Evolutionary conservation across 2,113 vertebrate genomes (phyloP), one percentile per base, ranked within the genome.

Genomic region (Colaptes auratus): DNA sequence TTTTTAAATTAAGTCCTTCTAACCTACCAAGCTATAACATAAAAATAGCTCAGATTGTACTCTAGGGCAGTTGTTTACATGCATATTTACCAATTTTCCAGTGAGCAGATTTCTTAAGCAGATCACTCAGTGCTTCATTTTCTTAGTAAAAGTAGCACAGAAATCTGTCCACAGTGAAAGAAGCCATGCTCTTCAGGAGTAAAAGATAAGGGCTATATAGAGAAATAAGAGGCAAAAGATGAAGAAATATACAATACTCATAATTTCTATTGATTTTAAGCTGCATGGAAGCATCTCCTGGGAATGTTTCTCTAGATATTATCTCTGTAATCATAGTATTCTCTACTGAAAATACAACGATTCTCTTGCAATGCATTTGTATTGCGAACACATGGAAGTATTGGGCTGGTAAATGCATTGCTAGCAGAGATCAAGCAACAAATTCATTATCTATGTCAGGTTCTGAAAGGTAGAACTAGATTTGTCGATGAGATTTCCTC

Each of bases 61-160:
- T 92, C 65, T 64, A 67, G 83, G 83, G 92, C 61, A 72, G 83
- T 84, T 96, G 73, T 93, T 96, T 92, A 85, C 78, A 85, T 69
- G 61, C 70, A 75, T 93, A 88, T 92, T 95, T 92, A 93, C 39
- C 73, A 78, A 15, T 52, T 88, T 88, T 93, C 92, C 83, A 65
- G 80, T 75, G 90, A 94, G 44, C 25, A 88, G 36, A 60, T 71
- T 90, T 96, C 90, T 93, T 82, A 95, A 96, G 90, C 60, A 86
- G 58, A 96, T 86, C 90, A 80, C 60, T 88, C 86, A 15, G 33
- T 78, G 53, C 80, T 95, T 94, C 86, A 92, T 95, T 90, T 94
- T 92, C 88, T 90, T 73, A 63, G 73, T 31, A 74, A 81, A 88
- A 90, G 31, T 17, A 86, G 64, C 0, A 0, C n/a, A 58, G 56